Percentiles rank a stretch among this genome's conserved stretches.
Evolutionary conservation across 2,797 vertebrate species (phyloP).

Genomic region (Poeciliopsis turneri): DNA sequence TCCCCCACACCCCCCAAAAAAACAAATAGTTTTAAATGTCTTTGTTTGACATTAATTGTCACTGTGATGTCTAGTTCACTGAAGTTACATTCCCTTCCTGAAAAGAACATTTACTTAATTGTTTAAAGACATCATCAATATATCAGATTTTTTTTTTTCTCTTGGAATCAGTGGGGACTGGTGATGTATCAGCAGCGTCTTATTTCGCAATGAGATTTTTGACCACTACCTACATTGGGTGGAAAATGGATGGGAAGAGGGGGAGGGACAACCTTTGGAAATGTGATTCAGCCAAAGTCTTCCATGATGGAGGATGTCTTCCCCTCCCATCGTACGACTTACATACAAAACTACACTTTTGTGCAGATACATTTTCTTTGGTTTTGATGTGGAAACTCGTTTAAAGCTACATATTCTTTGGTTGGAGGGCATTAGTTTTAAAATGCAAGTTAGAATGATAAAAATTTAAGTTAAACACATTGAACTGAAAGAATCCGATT

Average conservation of each 20-base stretch:
- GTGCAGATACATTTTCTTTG: conserved; percentile 57
- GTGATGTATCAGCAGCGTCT: background rate
- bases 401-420: conserved; percentile 65
- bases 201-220: background rate
- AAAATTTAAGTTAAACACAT: conserved; percentile 33
- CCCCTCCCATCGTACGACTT: conserved; percentile 24
- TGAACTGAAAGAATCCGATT: conserved; percentile 43
- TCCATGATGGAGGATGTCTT: background rate
- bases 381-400: conserved; percentile 44
- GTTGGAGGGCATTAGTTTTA: conserved; percentile 38
- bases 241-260: background rate
- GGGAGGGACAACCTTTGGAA: background rate
- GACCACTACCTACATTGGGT: background rate
- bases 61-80: background rate
- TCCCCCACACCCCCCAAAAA: background rate
- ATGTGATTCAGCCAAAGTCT: conserved; percentile 5
- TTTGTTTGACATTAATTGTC: background rate
- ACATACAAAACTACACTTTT: conserved; percentile 21
- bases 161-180: background rate
- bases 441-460: conserved; percentile 34
- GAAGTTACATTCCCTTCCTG: background rate
- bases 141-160: background rate
- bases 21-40: background rate
- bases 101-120: background rate
- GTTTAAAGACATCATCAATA: background rate